phyloP scores from a whole-genome alignment of 2,888 invertebrate genomes.

The Dynastes hyllus region DNA sequence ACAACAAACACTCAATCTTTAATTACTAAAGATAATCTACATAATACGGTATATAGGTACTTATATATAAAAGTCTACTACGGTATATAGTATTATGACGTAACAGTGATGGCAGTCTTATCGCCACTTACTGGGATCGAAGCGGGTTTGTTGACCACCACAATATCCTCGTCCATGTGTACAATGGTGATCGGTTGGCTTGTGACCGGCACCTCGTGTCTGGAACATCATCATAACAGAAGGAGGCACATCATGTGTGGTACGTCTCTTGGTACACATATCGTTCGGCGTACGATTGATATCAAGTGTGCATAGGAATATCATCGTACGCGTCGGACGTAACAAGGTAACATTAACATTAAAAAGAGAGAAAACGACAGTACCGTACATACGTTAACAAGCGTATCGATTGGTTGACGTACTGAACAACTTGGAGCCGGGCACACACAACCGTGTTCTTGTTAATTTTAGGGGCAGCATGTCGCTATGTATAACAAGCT shows the following conservation, averaged over 20 bases:
- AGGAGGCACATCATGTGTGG: constrained; percentile 54
- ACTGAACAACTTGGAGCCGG: no score
- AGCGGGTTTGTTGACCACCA: constrained; percentile 99
- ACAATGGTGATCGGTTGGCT: constrained; percentile 97
- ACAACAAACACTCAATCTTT: no score
- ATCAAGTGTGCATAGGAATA: not conserved
- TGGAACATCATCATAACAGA: constrained; percentile 74
- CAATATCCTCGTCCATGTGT: constrained; percentile 98
- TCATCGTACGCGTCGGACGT: not conserved
- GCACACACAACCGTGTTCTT: no score
- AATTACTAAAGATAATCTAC: no score
- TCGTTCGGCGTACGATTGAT: no score
- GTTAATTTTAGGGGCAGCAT: no score
- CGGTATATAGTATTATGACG: no score
- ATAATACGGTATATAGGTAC: no score
- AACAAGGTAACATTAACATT: not conserved
- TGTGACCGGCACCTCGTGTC: constrained; percentile 99
- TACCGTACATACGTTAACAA: no score
- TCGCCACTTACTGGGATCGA: constrained; percentile 99
- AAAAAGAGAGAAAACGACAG: not conserved
- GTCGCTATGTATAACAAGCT: no score
- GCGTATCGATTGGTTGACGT: no score
- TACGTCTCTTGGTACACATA: constrained; percentile 59
- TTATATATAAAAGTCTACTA: no score
- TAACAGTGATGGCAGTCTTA: constrained; percentile 80